Conservation (phyloP, 2,797 vertebrate genomes). For the Botia almorhae region DNA sequence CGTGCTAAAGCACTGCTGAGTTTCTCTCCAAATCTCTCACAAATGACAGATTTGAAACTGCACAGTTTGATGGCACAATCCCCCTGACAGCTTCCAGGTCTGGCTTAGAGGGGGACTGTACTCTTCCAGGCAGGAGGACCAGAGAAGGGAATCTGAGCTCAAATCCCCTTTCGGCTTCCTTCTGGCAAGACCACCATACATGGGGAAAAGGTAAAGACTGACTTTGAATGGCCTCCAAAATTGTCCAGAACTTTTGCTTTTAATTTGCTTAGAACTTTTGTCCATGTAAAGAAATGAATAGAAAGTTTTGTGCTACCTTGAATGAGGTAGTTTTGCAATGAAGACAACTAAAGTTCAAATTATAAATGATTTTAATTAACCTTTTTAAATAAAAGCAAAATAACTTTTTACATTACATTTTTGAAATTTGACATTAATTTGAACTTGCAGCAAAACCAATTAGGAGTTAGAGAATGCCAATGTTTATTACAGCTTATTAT, state of each 20-base stretch:
- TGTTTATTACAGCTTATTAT: not conserved
- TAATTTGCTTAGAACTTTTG: not conserved
- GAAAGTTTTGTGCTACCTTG: not conserved
- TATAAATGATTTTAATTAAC: not conserved
- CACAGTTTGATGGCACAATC: constrained; percentile 42
- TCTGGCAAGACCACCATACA: constrained; percentile 11
- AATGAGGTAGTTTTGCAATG: not conserved
- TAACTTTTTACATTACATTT: no score
- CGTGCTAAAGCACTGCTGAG: constrained; percentile 19
- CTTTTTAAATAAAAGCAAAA: not conserved
- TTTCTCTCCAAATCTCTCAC: constrained; percentile 49
- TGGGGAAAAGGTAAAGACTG: not conserved
- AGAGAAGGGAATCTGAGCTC: constrained; percentile 34
- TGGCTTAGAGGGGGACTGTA: constrained; percentile 41
- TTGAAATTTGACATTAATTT: not conserved
- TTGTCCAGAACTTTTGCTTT: not conserved
- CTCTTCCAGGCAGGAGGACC: constrained; percentile 27
- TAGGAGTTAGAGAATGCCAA: not conserved
- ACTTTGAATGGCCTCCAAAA: not conserved
- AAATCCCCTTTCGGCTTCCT: constrained; percentile 39
- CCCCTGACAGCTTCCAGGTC: constrained; percentile 43
- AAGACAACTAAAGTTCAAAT: not conserved
- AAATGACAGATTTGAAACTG: constrained; percentile 45
- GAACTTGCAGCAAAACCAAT: not conserved
- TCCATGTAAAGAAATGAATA: no score